Conservation (phyloP, 1,140 invertebrate species). For the Trypoxylus dichotomus region DNA sequence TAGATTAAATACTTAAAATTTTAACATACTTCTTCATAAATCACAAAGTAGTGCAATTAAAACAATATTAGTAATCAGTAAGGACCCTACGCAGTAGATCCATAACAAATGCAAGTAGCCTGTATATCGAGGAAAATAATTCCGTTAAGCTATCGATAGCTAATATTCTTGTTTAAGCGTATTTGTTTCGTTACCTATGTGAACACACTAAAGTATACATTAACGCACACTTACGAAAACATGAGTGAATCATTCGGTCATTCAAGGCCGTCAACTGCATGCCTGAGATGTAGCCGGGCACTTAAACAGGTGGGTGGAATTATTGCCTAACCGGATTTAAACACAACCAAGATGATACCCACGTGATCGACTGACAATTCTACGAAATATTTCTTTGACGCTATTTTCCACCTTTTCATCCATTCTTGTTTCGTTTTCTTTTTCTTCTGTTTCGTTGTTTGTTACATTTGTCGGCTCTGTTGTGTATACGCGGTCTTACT, state of each 20-base stretch:
- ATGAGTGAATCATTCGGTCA: conserved; percentile 7
- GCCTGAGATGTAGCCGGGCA: not conserved
- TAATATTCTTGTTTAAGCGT: not conserved
- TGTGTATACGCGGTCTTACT: no score
- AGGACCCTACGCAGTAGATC: no score
- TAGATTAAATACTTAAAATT: no score
- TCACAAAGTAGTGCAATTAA: no score
- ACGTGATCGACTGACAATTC: not conserved
- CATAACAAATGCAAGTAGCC: not conserved
- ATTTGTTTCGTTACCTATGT: not conserved
- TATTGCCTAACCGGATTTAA: conserved; percentile 19
- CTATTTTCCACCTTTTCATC: not conserved
- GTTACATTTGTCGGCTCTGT: no score
- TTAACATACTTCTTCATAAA: no score
- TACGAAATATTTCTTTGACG: not conserved
- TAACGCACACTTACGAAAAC: not conserved
- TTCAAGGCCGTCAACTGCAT: conserved; percentile 22
- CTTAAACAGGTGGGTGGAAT: conserved; percentile 1
- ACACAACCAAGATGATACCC: not conserved
- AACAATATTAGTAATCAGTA: no score
- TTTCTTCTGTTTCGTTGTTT: no score
- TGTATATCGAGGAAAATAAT: not conserved
- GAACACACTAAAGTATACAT: not conserved
- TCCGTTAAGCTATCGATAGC: not conserved
- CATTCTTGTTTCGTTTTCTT: not conserved